Conservation (phyloP, 2,113 vertebrate genomes). For the rat (Rattus norvegicus) region GRCr8 NC_086036.1:83668501-83669000, state of each 20-base stretch:
- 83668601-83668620: not conserved
- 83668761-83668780: fast-evolving
- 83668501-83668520: not conserved
- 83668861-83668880: not conserved
- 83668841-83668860: not conserved
- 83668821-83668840: not conserved
- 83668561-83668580: too few species aligned
- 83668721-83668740: not conserved
- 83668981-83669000: not conserved
- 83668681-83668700: not conserved
- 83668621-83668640: not conserved
- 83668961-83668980: not conserved
- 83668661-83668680: not conserved
- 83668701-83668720: not conserved
- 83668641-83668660: too few species aligned
- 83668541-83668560: not conserved
- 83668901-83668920: fast-evolving
- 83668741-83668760: fast-evolving
- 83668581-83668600: not conserved
- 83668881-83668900: not conserved
- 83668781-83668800: not conserved
- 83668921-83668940: not conserved
- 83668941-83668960: not conserved
- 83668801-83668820: not conserved
- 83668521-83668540: too few species aligned